phyloP scores from a whole-genome alignment of 2,797 vertebrate species.

The Coilia nasus region DNA sequence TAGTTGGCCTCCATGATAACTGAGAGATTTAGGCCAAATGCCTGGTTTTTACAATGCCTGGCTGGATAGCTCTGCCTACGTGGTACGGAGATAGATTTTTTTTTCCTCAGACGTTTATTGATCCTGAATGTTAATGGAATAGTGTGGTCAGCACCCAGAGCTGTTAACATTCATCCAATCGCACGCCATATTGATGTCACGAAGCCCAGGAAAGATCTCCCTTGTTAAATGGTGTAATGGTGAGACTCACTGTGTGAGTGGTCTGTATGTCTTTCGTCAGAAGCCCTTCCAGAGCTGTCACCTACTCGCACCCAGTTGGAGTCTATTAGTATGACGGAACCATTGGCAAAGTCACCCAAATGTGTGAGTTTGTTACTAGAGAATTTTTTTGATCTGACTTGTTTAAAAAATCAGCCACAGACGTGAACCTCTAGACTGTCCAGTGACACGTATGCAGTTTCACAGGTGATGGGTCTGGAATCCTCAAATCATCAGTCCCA shows the following conservation, averaged over 20 bases:
- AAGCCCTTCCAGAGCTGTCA: constrained; percentile 24
- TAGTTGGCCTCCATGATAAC: not conserved
- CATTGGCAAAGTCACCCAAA: not conserved
- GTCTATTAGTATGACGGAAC: not conserved
- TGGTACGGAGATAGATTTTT: not conserved
- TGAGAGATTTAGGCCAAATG: not conserved
- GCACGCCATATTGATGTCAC: not conserved
- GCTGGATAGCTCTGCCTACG: not conserved
- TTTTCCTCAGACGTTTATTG: not conserved
- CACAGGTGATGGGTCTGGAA: not conserved
- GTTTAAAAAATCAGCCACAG: not conserved
- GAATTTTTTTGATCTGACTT: not conserved
- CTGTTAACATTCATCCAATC: not conserved
- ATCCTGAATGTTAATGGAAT: not conserved
- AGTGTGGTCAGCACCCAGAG: not conserved
- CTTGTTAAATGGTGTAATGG: constrained; percentile 19
- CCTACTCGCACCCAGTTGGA: constrained; percentile 22
- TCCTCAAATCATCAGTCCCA: not conserved
- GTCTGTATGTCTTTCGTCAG: not conserved
- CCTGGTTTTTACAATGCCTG: not conserved
- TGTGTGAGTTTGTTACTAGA: not conserved
- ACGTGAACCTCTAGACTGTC: not conserved
- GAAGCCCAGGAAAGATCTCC: not conserved
- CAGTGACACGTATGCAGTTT: not conserved
- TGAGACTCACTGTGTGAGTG: not conserved